Percentiles rank a stretch among this genome's conserved stretches.
Conservation (phyloP, 2,888 invertebrate genomes). For the Ectemnius cavifrons region DNA sequence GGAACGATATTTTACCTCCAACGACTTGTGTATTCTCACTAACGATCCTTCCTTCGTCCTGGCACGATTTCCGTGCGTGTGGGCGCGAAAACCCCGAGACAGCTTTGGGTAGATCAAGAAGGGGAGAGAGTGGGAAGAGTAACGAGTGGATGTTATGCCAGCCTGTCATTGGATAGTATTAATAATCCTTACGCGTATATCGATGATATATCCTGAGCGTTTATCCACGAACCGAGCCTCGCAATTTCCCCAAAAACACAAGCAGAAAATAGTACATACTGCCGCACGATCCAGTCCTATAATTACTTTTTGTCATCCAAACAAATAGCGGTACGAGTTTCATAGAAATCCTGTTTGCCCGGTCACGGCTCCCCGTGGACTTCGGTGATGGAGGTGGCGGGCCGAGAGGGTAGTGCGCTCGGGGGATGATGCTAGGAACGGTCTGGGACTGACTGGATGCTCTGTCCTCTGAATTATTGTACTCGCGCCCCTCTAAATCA, state of each 20-base stretch:
- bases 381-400: constrained; percentile 63
- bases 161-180: constrained; percentile 62
- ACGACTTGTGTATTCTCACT: constrained; percentile 50
- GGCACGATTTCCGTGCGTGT: constrained; percentile 58
- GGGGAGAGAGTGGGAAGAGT: constrained; percentile 23
- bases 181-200: constrained; percentile 65
- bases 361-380: constrained; percentile 67
- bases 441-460: constrained; percentile 50
- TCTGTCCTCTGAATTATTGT: constrained; percentile 71
- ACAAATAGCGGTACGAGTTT: too few relatives aligned
- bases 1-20: constrained; percentile 59
- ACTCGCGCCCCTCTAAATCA: constrained; percentile 70
- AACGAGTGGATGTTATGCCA: constrained; percentile 11
- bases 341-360: constrained; percentile 26
- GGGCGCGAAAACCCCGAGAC: constrained; percentile 56
- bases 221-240: too few relatives aligned
- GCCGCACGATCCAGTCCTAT: too few relatives aligned
- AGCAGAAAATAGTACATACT: too few relatives aligned
- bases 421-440: constrained; percentile 18
- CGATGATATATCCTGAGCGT: constrained; percentile 59
- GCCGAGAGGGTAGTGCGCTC: constrained; percentile 46
- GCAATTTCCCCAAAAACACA: too few relatives aligned
- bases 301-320: too few relatives aligned
- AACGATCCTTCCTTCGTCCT: constrained; percentile 52
- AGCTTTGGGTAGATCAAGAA: constrained; percentile 16